Base-by-base conservation (phyloP, 1,140 invertebrate genomes). In the Ctenoplectra terminalis region DNA sequence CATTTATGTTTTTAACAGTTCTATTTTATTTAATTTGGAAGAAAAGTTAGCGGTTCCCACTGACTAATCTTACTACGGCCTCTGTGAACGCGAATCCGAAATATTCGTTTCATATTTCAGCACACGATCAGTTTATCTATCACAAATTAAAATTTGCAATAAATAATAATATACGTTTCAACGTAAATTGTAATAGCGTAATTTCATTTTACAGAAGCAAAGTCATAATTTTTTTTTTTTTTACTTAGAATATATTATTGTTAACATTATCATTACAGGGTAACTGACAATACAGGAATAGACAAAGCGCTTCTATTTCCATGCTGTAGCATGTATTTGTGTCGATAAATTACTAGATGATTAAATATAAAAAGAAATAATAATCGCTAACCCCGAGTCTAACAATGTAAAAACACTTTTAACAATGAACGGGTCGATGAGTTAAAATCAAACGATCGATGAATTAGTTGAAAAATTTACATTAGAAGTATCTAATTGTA, bases 401-500 rank as follows among this genome's bases (percentile, higher is more conserved):
- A n/a, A n/a, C n/a, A n/a, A n/a, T n/a, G n/a, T n/a, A 64, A 64
- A 64, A 43, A 40, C 43, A 64, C 13, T 26, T 13, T 17, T 3
- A 64, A 64, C 15, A 17, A 66, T 7, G 1, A 54, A 43, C 17
- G 4, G 9, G 29, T 15, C 2, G 9, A 46, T n/a, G 29, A 50
- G n/a, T 61, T 15, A 13, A 61, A 48, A 34, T 26, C 20, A 40
- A 7, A 64, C 17, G 17, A 26, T 11, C 34, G 8, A 64, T 26
- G 3, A 46, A 26, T 23, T 5, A 50, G 20, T 60, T 71, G n/a
- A 71, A n/a, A 31, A 71, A 61, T 60, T 29, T 37, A 58, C 54
- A 40, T 61, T 20, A 50, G 2, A 72, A 11, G 11, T 34, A 50
- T 72, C 29, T 23, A 74, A 72, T 75, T 78, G 48, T 77, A 78